Evolutionary conservation across 2,113 vertebrate genomes (phyloP).

Genomic region (Illadopsis cleaveri): DNA sequence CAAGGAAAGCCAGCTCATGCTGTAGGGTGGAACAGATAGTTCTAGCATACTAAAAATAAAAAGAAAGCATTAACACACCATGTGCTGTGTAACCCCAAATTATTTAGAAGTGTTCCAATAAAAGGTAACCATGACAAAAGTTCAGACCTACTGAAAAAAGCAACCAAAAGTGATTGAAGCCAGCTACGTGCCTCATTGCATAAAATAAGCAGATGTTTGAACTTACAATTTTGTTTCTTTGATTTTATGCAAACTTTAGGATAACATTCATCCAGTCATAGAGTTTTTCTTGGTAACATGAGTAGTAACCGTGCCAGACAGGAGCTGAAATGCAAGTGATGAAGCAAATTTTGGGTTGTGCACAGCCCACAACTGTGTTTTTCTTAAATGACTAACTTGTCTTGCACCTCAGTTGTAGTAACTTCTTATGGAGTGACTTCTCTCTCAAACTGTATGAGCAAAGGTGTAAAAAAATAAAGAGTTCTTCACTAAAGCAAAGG

Average conservation of each 20-base stretch:
- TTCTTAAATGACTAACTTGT: not conserved
- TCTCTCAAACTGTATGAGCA: not conserved
- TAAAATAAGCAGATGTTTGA: not conserved
- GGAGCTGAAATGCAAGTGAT: not conserved
- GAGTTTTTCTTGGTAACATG: not conserved
- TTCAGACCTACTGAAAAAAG: not conserved
- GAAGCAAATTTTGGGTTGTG: not conserved
- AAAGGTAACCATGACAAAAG: not conserved
- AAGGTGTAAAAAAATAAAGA: not conserved
- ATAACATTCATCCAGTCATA: not conserved
- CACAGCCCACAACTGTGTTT: not conserved
- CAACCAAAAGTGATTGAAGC: not conserved
- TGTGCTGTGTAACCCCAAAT: not conserved
- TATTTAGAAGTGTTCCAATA: constrained; percentile 1
- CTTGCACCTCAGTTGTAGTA: not conserved
- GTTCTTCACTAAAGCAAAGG: not conserved
- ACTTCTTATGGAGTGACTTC: not conserved
- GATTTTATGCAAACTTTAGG: not conserved
- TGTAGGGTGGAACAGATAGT: constrained; percentile 38
- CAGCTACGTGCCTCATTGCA: not conserved
- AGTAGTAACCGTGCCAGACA: not conserved
- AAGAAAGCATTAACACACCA: constrained; percentile 25
- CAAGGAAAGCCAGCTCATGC: constrained; percentile 39
- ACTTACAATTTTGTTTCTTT: not conserved
- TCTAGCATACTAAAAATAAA: constrained; percentile 64